Evolutionary conservation across 1,140 invertebrate species (phyloP).

Genomic region (Caerostris darwini): DNA sequence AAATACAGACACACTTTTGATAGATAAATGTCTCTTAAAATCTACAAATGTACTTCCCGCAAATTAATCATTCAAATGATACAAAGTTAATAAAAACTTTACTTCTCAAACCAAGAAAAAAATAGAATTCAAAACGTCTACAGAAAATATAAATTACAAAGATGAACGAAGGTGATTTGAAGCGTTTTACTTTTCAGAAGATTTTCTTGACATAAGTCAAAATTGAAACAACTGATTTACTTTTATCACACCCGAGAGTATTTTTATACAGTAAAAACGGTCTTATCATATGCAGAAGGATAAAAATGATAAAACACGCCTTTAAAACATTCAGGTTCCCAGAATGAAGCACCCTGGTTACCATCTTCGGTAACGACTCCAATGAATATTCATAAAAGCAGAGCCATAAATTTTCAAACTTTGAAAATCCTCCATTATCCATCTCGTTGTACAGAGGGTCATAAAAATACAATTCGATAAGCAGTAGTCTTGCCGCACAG

Average conservation of each 20-base stretch:
- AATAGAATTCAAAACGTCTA: background rate
- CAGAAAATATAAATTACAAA: constrained; percentile 35
- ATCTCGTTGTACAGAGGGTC: background rate
- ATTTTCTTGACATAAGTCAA: constrained; percentile 43
- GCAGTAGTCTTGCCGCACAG: background rate
- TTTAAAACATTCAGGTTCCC: constrained; percentile 17
- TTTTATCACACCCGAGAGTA: constrained; percentile 47
- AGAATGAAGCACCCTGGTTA: constrained; percentile 5
- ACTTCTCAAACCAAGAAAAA: too few species aligned
- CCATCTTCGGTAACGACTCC: constrained; percentile 28
- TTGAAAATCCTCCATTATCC: constrained; percentile 53
- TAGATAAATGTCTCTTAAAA: too few species aligned
- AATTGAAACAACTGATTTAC: constrained; percentile 51
- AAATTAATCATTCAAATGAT: too few species aligned
- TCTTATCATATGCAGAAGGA: constrained; percentile 7
- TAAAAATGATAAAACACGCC: constrained; percentile 49
- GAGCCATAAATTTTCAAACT: constrained; percentile 38
- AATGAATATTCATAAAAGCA: constrained; percentile 52
- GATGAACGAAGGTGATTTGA: background rate
- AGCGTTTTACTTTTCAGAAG: background rate
- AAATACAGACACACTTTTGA: too few species aligned
- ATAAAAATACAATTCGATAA: constrained; percentile 54
- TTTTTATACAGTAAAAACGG: constrained; percentile 32
- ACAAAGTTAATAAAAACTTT: too few species aligned
- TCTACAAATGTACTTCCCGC: too few species aligned